Evolutionary conservation across 2,113 vertebrate genomes (phyloP), one percentile per base, ranked within the genome.

Genomic region (Myodes glareolus): DNA sequence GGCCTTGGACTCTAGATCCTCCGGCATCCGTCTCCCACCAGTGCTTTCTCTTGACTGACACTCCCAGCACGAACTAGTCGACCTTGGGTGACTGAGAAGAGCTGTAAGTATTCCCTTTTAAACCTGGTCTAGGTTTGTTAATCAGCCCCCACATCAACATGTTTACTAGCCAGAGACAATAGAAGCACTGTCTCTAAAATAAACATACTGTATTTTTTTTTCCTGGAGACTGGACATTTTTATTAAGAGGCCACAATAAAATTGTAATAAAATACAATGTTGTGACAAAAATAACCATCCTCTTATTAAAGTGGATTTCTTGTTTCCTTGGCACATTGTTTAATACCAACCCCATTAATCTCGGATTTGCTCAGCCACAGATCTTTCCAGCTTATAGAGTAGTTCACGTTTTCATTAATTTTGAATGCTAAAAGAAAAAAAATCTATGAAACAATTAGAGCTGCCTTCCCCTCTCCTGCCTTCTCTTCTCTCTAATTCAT

Each of bases 391-490:
- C 55, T 93, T 96, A 52, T 50, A 95, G 94, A 95, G 92, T 68
- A 96, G 85, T 55, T 86, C n/a, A 36, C 80, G 25, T 67, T 94
- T 93, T 94, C 91, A 86, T 92, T 94, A 94, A 95, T 94, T 97
- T 84, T 95, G 90, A 97, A 94, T 81, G 90, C 47, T 39, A 45
- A 90, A 77, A 70, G 52, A 25, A 84, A 42, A 90, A 91, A 45
- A 92, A 52, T 29, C 9, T 67, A 67, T 29, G 17, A 93, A 96
- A 91, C 73, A 95, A 72, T 76, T 55, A 45, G 31, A 50, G 31
- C 17, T 76, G 82, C 87, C 33, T 82, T 77, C 16, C 25, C 16
- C 25, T 19, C 67, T 36, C 67, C 73, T 94, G 72, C 92, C 63
- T 70, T 27, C 19, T 27, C 29, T 47, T 72, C 61, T 58, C 19